These are phyloP conservation scores for Odontomachus brunneus DNA, from an alignment of 1,140 invertebrate genomes.

Conservation along the genomic window DNA sequence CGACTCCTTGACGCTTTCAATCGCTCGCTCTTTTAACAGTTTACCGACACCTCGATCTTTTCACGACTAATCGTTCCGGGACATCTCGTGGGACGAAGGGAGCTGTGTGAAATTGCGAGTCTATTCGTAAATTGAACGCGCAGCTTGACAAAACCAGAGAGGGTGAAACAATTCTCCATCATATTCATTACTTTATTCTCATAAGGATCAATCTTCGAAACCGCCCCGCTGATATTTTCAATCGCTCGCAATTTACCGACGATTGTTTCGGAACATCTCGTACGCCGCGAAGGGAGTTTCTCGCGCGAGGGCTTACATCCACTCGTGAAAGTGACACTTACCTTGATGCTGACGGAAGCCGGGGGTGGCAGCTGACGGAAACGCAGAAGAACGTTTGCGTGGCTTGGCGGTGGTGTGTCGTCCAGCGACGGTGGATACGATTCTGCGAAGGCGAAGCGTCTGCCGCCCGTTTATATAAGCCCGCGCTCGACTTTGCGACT, in stretches of 20 bases:
- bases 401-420: slow-evolving; percentile 19
- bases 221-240: not conserved
- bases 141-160: no score
- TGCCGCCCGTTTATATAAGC: slow-evolving; percentile 77
- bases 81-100: no score
- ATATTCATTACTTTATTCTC: no score
- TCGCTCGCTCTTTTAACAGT: no score
- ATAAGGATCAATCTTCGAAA: no score
- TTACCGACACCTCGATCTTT: no score
- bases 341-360: slow-evolving; percentile 12
- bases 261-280: not conserved
- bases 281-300: not conserved
- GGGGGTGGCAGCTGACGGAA: not conserved
- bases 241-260: not conserved
- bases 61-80: no score
- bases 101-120: no score
- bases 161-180: no score
- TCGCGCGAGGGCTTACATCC: no score
- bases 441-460: slow-evolving; percentile 67
- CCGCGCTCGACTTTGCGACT: slow-evolving; percentile 67
- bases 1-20: no score
- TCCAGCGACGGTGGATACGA: slow-evolving; percentile 51
- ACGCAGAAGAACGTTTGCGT: not conserved
- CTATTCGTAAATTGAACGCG: no score
- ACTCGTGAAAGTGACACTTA: not conserved